A percentile compares a stretch with the other conserved stretches of the same genome.
These are phyloP conservation scores for Vimba vimba DNA, from an alignment of 2,113 vertebrate species.

Conservation along the genomic window DNA sequence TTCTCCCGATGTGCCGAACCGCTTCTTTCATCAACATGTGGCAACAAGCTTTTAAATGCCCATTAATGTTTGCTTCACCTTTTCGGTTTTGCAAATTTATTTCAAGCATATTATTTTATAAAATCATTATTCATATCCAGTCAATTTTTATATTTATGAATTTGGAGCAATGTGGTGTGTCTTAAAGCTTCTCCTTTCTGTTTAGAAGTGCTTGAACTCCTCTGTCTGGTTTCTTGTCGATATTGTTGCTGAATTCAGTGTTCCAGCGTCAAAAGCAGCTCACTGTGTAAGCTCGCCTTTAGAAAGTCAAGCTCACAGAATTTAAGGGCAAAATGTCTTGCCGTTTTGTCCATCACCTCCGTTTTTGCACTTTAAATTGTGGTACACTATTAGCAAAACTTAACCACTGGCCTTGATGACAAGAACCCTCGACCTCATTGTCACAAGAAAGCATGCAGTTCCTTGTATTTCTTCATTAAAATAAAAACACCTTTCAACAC, in stretches of 20 bases:
- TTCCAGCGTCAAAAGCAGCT: background rate
- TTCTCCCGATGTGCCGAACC: background rate
- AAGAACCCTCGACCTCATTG: constrained; percentile 1
- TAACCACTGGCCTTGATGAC: background rate
- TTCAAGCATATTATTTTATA: background rate
- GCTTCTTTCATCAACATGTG: constrained; percentile 2
- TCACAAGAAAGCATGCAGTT: background rate
- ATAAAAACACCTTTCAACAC: too few relatives aligned
- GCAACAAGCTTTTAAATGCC: constrained; percentile 8
- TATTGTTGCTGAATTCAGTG: background rate
- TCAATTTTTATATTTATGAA: background rate
- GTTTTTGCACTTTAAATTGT: background rate
- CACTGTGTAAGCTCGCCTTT: background rate
- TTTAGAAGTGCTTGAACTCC: background rate
- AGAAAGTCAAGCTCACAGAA: constrained; percentile 2
- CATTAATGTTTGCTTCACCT: background rate
- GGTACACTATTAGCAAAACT: too few relatives aligned
- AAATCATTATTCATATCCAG: background rate
- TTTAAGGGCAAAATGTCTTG: background rate
- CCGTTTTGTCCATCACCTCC: background rate
- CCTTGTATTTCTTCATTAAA: background rate
- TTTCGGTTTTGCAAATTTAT: background rate
- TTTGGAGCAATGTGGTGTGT: background rate
- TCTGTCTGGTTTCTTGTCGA: constrained; percentile 14
- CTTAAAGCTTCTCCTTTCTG: background rate